Percentiles rank a stretch among this genome's conserved stretches.
Conservation (phyloP, 2,113 vertebrate genomes). For the Mobula birostris region DNA sequence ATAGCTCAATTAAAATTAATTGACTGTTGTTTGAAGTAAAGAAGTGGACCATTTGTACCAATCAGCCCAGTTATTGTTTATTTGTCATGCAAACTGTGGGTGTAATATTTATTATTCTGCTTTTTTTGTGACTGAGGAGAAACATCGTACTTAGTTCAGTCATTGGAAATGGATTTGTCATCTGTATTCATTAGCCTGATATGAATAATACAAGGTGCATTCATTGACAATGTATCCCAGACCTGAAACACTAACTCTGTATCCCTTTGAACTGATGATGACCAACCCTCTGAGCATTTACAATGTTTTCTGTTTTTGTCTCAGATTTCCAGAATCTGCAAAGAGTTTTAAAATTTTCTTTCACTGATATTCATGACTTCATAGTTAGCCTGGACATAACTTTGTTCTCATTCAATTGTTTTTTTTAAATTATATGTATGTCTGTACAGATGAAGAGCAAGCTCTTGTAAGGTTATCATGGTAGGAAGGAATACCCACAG, state of each 20-base stretch:
- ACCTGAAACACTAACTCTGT: too few species aligned
- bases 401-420: neutral
- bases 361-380: neutral
- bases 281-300: too few species aligned
- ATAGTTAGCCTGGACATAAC: neutral
- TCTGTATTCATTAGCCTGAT: neutral
- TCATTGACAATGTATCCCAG: neutral
- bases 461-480: too few species aligned
- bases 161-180: neutral
- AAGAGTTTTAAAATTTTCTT: neutral
- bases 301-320: too few species aligned
- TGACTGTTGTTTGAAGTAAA: neutral
- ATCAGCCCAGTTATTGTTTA: neutral
- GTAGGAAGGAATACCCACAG: too few species aligned
- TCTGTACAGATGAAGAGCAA: neutral
- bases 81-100: neutral
- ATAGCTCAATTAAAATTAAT: neutral
- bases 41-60: neutral
- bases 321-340: too few species aligned
- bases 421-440: neutral
- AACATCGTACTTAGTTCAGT: too few species aligned
- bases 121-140: neutral
- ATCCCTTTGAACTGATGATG: too few species aligned
- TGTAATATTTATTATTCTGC: neutral
- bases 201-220: neutral